These are phyloP conservation scores for Prorops nasuta DNA, from an alignment of 1,140 invertebrate genomes.

Conservation along the genomic window DNA sequence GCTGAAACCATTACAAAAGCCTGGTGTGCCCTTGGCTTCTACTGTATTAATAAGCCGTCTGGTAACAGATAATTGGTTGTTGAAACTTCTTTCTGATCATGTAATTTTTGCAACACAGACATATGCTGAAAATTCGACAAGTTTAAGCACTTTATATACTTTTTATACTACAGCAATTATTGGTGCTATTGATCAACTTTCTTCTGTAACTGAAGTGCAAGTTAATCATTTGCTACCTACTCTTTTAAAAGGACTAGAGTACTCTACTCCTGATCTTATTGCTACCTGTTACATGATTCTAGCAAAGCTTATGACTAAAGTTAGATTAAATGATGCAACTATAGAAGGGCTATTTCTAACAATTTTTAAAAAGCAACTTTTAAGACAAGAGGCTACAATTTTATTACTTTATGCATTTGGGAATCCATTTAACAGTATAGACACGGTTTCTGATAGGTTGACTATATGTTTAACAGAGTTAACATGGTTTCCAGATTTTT, in stretches of 20 bases:
- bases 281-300: slow-evolving; percentile 74
- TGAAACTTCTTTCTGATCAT: slow-evolving; percentile 73
- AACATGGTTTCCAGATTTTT: slow-evolving; percentile 55
- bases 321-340: slow-evolving; percentile 61
- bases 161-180: slow-evolving; percentile 76
- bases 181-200: slow-evolving; percentile 63
- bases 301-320: slow-evolving; percentile 67
- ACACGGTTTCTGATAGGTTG: slow-evolving; percentile 53
- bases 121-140: slow-evolving; percentile 59
- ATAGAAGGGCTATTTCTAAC: slow-evolving; percentile 64
- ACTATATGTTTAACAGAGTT: slow-evolving; percentile 55
- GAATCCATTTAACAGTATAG: slow-evolving; percentile 56
- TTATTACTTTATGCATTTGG: slow-evolving; percentile 64
- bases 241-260: slow-evolving; percentile 68
- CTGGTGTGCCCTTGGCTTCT: slow-evolving; percentile 70
- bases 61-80: slow-evolving; percentile 65
- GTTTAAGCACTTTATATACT: slow-evolving; percentile 69
- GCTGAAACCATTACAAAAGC: slow-evolving; percentile 71
- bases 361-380: slow-evolving; percentile 56
- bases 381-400: slow-evolving; percentile 60
- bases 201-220: slow-evolving; percentile 65
- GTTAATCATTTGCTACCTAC: slow-evolving; percentile 69
- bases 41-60: slow-evolving; percentile 72
- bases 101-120: slow-evolving; percentile 67
- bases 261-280: slow-evolving; percentile 67